Evolutionary conservation across 2,888 invertebrate genomes (phyloP), one percentile per base, ranked within the genome.

Genomic region (Leptinotarsa tumamoca): DNA sequence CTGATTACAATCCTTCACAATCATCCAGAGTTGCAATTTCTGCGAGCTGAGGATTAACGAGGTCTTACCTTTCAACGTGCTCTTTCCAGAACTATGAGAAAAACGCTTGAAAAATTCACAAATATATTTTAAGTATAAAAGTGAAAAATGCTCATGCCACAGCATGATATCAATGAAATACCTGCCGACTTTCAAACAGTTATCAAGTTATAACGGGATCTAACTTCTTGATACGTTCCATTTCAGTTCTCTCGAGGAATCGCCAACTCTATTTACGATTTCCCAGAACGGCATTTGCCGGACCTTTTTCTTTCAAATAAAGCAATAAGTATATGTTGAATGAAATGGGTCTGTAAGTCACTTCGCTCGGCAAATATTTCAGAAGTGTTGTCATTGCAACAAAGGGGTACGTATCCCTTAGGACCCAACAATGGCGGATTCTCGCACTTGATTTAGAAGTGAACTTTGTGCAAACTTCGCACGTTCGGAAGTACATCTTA

Each of bases 401-500:
- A 82, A 83, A 83, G 73, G 79, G 75, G 80, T 78, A 77, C 79
- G 72, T 73, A 78, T 84, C 83, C 82, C 84, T 52, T 67, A 76
- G 81, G 84, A 81, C 78, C 74, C 80, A 75, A 81, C 80, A 82
- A 79, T 73, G 80, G 79, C 79, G 80, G 80, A 79, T 80, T 81
- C 81, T 79, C 80, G 80, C 79, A 82, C 83, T 83, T 83, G 83
- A 84, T 84, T 84, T 83, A 83, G 83, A 83, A 80, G 81, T 82
- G 80, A 83, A 84, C 83, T 84, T 83, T 82, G 82, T 80, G 77
- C 81, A 83, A 85, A 85, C 80, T 86, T 86, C 81, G 81, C 80
- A 82, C 79, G 81, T 83, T 80, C 82, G 83, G 83, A 84, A 84
- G 84, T 85, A 85, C 81, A 83, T 85, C 84, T 84, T 82, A 82